Conservation (phyloP, 1,140 invertebrate species). For the Nylanderia fulva region DNA sequence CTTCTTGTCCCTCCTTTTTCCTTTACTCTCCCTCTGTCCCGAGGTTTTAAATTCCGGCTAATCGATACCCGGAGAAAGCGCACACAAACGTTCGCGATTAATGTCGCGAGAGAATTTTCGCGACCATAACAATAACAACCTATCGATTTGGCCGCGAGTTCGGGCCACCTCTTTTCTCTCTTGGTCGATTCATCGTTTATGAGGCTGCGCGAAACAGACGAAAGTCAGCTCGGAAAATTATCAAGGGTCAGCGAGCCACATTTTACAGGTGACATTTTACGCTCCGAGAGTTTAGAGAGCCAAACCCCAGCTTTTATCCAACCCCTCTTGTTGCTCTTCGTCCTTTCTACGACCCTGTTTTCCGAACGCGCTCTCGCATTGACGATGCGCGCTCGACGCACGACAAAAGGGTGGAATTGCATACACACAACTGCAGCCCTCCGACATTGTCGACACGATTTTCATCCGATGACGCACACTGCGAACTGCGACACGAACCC, state of each 20-base stretch:
- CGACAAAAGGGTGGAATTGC: slow-evolving; percentile 59
- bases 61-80: slow-evolving; percentile 38
- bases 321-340: not conserved
- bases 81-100: slow-evolving; percentile 28
- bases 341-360: slow-evolving; percentile 36
- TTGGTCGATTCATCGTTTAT: not conserved
- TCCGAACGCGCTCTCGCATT: slow-evolving; percentile 51
- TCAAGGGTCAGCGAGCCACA: slow-evolving; percentile 3
- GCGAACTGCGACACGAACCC: not conserved
- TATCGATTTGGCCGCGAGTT: slow-evolving; percentile 23
- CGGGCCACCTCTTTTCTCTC: not conserved
- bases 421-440: not conserved
- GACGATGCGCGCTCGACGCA: slow-evolving; percentile 69
- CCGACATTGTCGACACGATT: slow-evolving; percentile 18
- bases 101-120: slow-evolving; percentile 46
- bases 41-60: slow-evolving; percentile 31
- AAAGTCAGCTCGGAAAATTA: slow-evolving; percentile 25
- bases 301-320: not conserved
- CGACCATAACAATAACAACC: slow-evolving; percentile 1
- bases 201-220: not conserved
- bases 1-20: not conserved
- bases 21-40: not conserved
- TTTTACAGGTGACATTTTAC: slow-evolving; percentile 20
- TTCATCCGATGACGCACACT: slow-evolving; percentile 8
- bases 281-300: slow-evolving; percentile 18